A percentile compares a stretch with the other conserved stretches of the same genome.
Conservation (phyloP, 2,888 invertebrate species). For the Periphyllus acericola region DNA sequence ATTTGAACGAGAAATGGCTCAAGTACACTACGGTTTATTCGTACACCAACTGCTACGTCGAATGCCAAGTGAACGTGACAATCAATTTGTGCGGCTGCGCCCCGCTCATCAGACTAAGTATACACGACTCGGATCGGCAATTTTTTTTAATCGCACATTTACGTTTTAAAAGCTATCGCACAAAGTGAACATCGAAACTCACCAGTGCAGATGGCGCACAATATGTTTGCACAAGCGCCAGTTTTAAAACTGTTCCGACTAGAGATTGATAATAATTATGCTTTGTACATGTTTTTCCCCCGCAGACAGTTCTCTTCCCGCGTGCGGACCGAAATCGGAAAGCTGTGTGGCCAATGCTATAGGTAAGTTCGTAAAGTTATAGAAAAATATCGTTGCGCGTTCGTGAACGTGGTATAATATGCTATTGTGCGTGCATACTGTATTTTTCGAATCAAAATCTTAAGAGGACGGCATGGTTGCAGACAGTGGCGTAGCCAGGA, state of each 20-base stretch:
- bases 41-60: slow-evolving; percentile 45
- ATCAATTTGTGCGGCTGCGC: slow-evolving; percentile 24
- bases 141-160: background rate
- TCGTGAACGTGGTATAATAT: too few relatives aligned
- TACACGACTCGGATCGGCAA: background rate
- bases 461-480: too few relatives aligned
- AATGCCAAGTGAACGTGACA: slow-evolving; percentile 48
- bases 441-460: too few relatives aligned
- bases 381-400: too few relatives aligned
- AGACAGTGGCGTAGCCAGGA: too few relatives aligned
- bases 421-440: too few relatives aligned
- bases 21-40: slow-evolving; percentile 36
- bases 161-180: too few relatives aligned
- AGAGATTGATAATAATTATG: too few relatives aligned
- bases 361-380: background rate
- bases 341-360: slow-evolving; percentile 19
- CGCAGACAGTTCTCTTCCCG: slow-evolving; percentile 23
- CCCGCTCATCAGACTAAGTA: slow-evolving; percentile 30
- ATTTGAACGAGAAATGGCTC: slow-evolving; percentile 34
- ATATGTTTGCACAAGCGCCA: too few relatives aligned
- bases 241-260: too few relatives aligned
- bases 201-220: too few relatives aligned
- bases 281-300: background rate
- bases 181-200: too few relatives aligned
- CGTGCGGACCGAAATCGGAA: slow-evolving; percentile 34